phyloP scores from a whole-genome alignment of 2,797 vertebrate genomes.

The Chiroxiphia lanceolata region DNA sequence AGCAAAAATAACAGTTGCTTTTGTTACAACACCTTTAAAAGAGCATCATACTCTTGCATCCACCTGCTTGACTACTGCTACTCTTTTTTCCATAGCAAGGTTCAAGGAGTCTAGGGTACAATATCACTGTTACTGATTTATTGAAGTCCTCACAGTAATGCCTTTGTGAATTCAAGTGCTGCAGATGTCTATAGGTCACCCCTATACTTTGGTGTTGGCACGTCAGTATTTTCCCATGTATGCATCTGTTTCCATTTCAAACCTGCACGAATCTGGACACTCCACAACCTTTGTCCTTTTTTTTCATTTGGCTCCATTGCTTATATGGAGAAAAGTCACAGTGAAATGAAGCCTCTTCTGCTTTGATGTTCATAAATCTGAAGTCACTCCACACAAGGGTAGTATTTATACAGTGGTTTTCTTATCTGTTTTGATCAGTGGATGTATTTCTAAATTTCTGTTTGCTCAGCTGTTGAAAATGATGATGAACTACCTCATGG shows the following conservation, averaged over 20 bases:
- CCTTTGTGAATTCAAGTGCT: not conserved
- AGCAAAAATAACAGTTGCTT: not conserved
- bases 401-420: not conserved
- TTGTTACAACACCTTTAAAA: conserved; percentile 31
- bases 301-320: not conserved
- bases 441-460: not conserved
- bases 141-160: not conserved
- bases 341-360: not conserved
- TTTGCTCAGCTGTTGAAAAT: not conserved
- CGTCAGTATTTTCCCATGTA: not conserved
- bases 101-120: not conserved
- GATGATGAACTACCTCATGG: not conserved
- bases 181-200: not conserved
- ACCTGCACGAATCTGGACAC: not conserved
- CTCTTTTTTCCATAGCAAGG: not conserved
- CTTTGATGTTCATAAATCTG: not conserved
- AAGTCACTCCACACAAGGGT: not conserved
- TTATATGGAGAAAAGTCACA: not conserved
- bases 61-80: not conserved
- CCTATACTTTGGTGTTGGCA: not conserved
- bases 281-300: not conserved
- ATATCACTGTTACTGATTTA: not conserved
- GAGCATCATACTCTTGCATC: not conserved
- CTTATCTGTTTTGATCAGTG: not conserved
- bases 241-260: not conserved